Conservation (phyloP, 2,797 vertebrate species). For the Pogoniulus pusillus region DNA sequence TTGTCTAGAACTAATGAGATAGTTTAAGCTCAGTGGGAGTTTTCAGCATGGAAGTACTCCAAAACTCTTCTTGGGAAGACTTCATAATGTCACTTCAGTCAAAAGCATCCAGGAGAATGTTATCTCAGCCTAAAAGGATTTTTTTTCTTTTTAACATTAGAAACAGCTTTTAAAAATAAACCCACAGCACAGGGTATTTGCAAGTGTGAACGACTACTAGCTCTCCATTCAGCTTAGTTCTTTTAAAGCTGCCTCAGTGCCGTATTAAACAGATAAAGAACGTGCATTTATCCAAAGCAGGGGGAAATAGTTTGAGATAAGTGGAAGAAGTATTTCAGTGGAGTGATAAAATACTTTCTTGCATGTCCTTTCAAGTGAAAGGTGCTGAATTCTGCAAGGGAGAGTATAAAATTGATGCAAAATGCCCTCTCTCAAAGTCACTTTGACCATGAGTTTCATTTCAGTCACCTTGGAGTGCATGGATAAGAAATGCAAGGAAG, state of each 20-base stretch:
- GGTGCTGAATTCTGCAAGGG: not conserved
- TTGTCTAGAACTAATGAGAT: constrained; percentile 25
- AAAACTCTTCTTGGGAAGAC: not conserved
- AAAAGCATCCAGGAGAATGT: not conserved
- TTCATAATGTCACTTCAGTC: not conserved
- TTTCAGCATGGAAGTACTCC: not conserved
- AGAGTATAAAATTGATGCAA: not conserved
- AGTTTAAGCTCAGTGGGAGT: not conserved
- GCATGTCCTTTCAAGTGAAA: not conserved
- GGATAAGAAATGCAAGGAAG: not conserved
- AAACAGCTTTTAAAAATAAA: not conserved
- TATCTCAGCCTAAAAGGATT: not conserved
- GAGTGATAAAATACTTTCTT: not conserved
- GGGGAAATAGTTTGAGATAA: not conserved
- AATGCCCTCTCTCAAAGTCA: not conserved
- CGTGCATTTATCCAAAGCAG: not conserved
- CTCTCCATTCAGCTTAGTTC: fast-evolving
- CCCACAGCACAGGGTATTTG: not conserved
- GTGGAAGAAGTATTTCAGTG: not conserved
- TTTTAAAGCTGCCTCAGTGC: not conserved
- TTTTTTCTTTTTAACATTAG: not conserved
- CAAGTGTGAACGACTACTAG: not conserved
- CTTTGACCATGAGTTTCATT: not conserved
- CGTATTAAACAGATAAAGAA: not conserved
- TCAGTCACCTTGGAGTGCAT: not conserved